These are phyloP conservation scores for Drosophila kurseongensis DNA, from an alignment of 1,140 invertebrate species.

Conservation along the genomic window DNA sequence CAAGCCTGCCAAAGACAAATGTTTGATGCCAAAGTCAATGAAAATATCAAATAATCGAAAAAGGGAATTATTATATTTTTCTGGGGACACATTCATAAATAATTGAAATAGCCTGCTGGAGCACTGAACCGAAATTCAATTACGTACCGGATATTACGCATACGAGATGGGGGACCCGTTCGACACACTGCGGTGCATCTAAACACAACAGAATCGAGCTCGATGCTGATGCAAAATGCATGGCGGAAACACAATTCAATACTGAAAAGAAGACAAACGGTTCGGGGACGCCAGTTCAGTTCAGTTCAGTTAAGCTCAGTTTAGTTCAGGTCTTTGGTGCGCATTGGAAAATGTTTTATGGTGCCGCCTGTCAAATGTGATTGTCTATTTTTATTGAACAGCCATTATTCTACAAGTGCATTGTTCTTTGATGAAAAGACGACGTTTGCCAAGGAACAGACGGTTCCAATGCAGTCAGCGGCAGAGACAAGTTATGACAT, in stretches of 20 bases:
- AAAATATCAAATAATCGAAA: too few species aligned
- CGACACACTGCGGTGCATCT: neutral
- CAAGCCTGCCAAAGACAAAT: too few species aligned
- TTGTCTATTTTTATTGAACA: constrained; percentile 62
- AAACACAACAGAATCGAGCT: constrained; percentile 18
- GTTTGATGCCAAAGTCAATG: too few species aligned
- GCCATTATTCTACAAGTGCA: constrained; percentile 52
- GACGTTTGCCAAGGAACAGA: constrained; percentile 6
- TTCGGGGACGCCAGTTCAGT: too few species aligned
- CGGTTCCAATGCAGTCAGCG: constrained; percentile 1
- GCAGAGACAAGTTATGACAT: constrained; percentile 44
- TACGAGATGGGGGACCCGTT: constrained; percentile 1
- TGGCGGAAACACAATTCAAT: constrained; percentile 18
- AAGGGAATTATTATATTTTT: too few species aligned
- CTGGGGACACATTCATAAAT: too few species aligned
- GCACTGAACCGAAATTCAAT: constrained; percentile 26
- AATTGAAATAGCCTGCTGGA: neutral
- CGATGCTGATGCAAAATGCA: constrained; percentile 58
- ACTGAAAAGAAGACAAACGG: constrained; percentile 15
- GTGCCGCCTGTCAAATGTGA: constrained; percentile 50
- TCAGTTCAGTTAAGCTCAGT: too few species aligned
- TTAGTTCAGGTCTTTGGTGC: constrained; percentile 19
- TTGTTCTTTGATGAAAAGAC: constrained; percentile 51
- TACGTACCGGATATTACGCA: constrained; percentile 46
- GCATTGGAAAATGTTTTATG: constrained; percentile 44